Conservation (phyloP, 1,140 invertebrate genomes). For the Leucophenga varia region DNA sequence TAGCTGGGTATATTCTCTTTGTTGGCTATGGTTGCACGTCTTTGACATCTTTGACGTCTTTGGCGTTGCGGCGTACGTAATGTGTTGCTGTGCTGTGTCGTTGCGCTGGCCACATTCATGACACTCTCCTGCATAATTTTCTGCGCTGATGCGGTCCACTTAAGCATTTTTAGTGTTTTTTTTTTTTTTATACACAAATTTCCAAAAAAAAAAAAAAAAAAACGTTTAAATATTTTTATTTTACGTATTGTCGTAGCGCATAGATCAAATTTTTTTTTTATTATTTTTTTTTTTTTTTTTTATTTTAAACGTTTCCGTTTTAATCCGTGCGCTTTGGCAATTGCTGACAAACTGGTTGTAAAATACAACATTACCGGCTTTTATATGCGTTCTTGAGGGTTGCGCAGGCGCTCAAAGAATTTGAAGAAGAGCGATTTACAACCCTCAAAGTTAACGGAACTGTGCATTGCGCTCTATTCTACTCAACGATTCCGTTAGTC, state of each 20-base stretch:
- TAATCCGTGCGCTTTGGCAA: conserved; percentile 19
- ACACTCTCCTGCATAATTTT: conserved; percentile 26
- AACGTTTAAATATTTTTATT: too few species aligned
- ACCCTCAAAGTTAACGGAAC: too few species aligned
- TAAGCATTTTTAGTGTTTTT: conserved; percentile 33
- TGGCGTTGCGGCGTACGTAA: neutral
- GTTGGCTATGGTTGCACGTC: conserved; percentile 24
- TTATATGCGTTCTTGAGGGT: too few species aligned
- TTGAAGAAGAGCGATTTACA: too few species aligned
- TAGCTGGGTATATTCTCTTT: conserved; percentile 34
- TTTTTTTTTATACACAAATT: too few species aligned
- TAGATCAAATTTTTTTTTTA: too few species aligned
- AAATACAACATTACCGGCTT: too few species aligned
- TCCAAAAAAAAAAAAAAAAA: conserved; percentile 1
- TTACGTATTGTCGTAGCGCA: too few species aligned
- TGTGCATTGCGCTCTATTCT: too few species aligned
- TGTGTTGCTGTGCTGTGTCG: neutral
- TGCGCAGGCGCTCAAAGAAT: too few species aligned
- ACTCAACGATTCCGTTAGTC: too few species aligned
- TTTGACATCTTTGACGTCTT: conserved; percentile 16
- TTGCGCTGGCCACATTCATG: neutral
- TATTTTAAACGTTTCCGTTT: neutral
- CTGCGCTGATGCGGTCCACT: conserved; percentile 47
- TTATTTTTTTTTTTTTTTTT: neutral
- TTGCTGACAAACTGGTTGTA: conserved; percentile 53